A percentile compares a stretch with the other conserved stretches of the same genome.
Conservation (phyloP, 2,888 invertebrate species). For the Lasioglossum villosulum region DNA sequence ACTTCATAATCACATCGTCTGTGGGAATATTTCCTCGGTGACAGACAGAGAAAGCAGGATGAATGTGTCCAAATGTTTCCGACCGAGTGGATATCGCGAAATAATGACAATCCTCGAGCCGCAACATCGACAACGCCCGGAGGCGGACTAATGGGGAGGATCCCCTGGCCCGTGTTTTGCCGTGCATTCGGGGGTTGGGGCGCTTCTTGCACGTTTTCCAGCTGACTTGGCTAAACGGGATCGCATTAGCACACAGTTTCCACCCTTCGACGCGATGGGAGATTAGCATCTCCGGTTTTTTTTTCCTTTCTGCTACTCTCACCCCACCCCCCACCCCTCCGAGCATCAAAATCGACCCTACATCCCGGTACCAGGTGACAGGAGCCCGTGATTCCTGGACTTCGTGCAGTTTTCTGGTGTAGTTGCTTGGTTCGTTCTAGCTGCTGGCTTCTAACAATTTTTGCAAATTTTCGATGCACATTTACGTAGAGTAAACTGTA, state of each 20-base stretch:
- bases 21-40: slow-evolving; percentile 66
- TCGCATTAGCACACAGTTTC: slow-evolving; percentile 82
- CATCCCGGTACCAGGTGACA: slow-evolving; percentile 47
- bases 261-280: slow-evolving; percentile 77
- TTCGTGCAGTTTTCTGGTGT: background rate
- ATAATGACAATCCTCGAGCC: slow-evolving; percentile 81
- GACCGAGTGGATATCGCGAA: slow-evolving; percentile 80
- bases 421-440: background rate
- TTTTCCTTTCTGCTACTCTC: slow-evolving; percentile 23
- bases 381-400: too few relatives aligned
- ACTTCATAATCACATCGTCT: slow-evolving; percentile 48
- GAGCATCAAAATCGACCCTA: slow-evolving; percentile 39
- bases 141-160: slow-evolving; percentile 82
- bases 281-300: slow-evolving; percentile 82
- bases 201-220: slow-evolving; percentile 80
- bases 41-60: slow-evolving; percentile 26
- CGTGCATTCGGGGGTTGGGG: slow-evolving; percentile 51
- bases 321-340: background rate
- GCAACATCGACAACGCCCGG: slow-evolving; percentile 81
- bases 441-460: background rate
- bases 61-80: slow-evolving; percentile 82
- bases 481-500: too few relatives aligned
- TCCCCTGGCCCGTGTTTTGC: slow-evolving; percentile 65
- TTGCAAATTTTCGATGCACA: background rate
- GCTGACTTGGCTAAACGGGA: slow-evolving; percentile 84